phyloP scores from a whole-genome alignment of 2,888 invertebrate species.

The Lacanobia wlatinum region DNA sequence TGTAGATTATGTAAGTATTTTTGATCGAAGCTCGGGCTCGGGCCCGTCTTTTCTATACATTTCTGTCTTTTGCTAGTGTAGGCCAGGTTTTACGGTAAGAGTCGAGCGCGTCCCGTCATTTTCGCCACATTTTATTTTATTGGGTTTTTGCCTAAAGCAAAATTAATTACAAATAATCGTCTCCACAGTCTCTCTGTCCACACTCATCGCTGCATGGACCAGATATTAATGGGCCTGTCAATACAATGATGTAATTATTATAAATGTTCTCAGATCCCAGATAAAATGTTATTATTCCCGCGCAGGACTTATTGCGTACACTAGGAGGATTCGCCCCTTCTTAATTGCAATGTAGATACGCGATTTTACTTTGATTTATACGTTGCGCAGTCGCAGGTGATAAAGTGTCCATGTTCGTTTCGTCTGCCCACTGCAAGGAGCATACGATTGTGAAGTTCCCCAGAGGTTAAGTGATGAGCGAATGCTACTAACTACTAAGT shows the following conservation, averaged over 20 bases:
- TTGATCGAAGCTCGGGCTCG: too few species aligned
- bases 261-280: constrained; percentile 83
- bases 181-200: constrained; percentile 44
- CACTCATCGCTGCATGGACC: constrained; percentile 68
- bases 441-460: constrained; percentile 37
- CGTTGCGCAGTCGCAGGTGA: constrained; percentile 68
- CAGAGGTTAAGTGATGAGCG: constrained; percentile 59
- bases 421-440: constrained; percentile 74
- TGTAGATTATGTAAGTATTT: too few species aligned
- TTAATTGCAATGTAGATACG: constrained; percentile 80
- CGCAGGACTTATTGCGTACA: constrained; percentile 76
- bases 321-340: constrained; percentile 76
- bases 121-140: not conserved
- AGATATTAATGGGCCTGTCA: constrained; percentile 87
- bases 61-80: not conserved
- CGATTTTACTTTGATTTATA: constrained; percentile 66
- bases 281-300: constrained; percentile 84
- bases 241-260: constrained; percentile 88
- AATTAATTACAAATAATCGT: constrained; percentile 25
- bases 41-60: not conserved
- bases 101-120: not conserved
- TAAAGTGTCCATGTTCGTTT: constrained; percentile 74
- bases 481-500: constrained; percentile 21
- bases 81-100: too few species aligned
- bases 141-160: constrained; percentile 9